Evolutionary conservation across 1,140 invertebrate genomes (phyloP).

Genomic region (Drosophila eugracilis): DNA sequence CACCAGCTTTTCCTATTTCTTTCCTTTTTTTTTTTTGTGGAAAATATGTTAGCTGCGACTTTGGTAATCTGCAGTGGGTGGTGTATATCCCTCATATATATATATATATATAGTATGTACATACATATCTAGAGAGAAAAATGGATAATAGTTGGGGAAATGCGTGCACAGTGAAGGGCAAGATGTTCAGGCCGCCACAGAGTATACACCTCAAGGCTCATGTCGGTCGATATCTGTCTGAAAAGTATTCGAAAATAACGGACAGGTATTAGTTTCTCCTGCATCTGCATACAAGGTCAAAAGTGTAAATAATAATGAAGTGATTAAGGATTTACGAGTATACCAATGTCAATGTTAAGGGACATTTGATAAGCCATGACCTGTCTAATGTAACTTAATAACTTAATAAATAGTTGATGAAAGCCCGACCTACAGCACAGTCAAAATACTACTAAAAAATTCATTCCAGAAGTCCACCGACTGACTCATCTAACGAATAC

Average conservation of each 20-base stretch:
- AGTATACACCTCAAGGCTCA: background rate
- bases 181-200: slow-evolving; percentile 11
- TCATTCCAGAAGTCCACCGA: background rate
- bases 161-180: slow-evolving; percentile 66
- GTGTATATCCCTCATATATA: slow-evolving; percentile 13
- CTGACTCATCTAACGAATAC: slow-evolving; percentile 10
- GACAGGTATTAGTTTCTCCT: background rate
- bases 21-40: slow-evolving; percentile 26
- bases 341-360: background rate
- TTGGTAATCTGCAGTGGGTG: slow-evolving; percentile 70
- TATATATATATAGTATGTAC: slow-evolving; percentile 3
- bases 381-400: background rate
- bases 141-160: slow-evolving; percentile 42
- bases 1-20: slow-evolving; percentile 54
- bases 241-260: slow-evolving; percentile 3
- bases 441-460: background rate
- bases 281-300: background rate
- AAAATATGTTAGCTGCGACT: slow-evolving; percentile 79
- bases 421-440: background rate
- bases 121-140: background rate
- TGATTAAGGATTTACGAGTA: background rate
- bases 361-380: background rate
- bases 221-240: slow-evolving; percentile 7
- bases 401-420: background rate
- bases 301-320: background rate